These are phyloP conservation scores for Neoascia interrupta DNA, from an alignment of 2,888 invertebrate genomes.

Conservation along the genomic window DNA sequence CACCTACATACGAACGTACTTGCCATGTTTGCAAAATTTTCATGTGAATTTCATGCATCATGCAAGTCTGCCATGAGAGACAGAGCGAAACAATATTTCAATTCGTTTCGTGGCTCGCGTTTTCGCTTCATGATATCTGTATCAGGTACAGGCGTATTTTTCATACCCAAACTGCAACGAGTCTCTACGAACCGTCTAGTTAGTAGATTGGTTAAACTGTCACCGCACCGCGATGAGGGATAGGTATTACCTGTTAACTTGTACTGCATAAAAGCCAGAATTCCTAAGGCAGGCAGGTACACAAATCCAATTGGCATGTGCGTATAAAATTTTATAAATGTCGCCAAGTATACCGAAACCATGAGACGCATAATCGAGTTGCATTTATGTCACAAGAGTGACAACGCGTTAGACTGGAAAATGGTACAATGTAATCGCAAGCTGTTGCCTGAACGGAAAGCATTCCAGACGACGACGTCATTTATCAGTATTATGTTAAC, in stretches of 20 bases:
- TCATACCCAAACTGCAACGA: too few species aligned
- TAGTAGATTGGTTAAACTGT: constrained; percentile 22
- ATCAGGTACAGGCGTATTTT: constrained; percentile 12
- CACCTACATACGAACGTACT: constrained; percentile 31
- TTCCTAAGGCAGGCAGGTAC: too few species aligned
- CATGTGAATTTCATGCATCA: constrained; percentile 62
- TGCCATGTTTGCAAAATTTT: constrained; percentile 51
- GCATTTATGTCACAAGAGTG: too few species aligned
- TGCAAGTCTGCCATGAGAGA: constrained; percentile 60
- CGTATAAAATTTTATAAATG: too few species aligned
- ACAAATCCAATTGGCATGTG: too few species aligned
- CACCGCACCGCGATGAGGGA: constrained; percentile 11
- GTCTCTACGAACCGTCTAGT: not conserved
- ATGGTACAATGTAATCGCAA: too few species aligned
- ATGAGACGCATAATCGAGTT: too few species aligned
- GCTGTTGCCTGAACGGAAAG: too few species aligned
- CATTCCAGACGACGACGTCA: too few species aligned
- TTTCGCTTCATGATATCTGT: constrained; percentile 31
- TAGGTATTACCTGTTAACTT: constrained; percentile 1
- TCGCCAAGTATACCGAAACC: too few species aligned
- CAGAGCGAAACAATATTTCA: constrained; percentile 68
- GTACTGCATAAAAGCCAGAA: constrained; percentile 11
- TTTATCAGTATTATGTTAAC: too few species aligned
- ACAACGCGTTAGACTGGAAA: too few species aligned
- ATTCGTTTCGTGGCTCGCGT: constrained; percentile 47